Evolutionary conservation across 2,797 vertebrate genomes (phyloP).

Genomic region (Falco biarmicus): DNA sequence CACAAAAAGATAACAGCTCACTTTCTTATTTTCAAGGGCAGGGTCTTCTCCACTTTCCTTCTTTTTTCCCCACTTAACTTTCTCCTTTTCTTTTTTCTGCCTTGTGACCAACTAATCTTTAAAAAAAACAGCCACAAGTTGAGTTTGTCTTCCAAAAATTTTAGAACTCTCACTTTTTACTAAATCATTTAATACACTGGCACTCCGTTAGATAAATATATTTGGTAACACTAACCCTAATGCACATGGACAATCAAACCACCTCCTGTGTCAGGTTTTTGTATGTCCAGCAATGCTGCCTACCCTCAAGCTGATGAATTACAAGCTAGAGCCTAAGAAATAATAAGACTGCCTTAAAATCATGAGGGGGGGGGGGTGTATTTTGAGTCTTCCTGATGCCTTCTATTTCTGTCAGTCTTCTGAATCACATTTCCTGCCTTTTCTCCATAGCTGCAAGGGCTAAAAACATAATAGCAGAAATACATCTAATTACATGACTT

Average conservation of each 20-base stretch:
- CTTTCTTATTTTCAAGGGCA: neutral
- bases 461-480: neutral
- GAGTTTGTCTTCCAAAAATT: neutral
- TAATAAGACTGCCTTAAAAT: neutral
- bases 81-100: neutral
- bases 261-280: neutral
- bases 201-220: neutral
- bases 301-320: neutral
- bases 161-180: neutral
- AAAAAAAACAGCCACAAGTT: neutral
- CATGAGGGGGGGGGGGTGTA: neutral
- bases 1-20: neutral
- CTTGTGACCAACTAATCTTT: neutral
- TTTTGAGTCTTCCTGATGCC: neutral
- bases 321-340: neutral
- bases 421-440: neutral
- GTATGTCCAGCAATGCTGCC: neutral
- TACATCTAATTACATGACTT: neutral
- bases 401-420: neutral
- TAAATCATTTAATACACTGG: neutral
- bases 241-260: neutral
- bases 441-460: neutral
- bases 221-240: neutral
- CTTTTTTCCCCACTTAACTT: neutral
- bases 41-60: neutral